phyloP scores from a whole-genome alignment of 2,113 vertebrate genomes.

The Tetrao urogallus region DNA sequence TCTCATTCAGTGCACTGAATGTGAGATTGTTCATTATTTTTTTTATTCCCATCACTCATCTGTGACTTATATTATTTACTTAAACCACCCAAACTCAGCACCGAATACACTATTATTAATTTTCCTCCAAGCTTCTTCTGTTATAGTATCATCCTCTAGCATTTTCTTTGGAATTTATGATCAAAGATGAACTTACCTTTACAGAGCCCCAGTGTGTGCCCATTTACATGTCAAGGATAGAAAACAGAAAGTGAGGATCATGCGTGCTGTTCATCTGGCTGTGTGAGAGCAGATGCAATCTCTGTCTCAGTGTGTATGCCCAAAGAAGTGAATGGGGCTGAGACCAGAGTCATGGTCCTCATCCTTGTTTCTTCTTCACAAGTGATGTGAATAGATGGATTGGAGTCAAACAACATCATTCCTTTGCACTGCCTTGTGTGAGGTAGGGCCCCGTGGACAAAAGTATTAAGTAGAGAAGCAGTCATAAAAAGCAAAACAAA shows the following conservation, averaged over 20 bases:
- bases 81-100: background rate
- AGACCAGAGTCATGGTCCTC: background rate
- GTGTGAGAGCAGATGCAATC: background rate
- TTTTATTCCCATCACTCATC: background rate
- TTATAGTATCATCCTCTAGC: background rate
- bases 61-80: background rate
- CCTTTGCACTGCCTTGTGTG: background rate
- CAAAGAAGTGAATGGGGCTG: background rate
- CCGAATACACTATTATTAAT: background rate
- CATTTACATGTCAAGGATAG: background rate
- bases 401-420: background rate
- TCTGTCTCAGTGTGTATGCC: background rate
- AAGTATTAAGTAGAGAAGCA: background rate
- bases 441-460: background rate
- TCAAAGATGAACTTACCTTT: background rate
- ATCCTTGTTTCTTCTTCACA: background rate
- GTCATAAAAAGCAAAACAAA: background rate
- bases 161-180: background rate
- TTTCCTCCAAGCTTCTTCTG: background rate
- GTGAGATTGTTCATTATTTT: background rate
- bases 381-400: background rate
- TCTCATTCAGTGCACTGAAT: background rate
- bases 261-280: fast-evolving
- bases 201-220: background rate
- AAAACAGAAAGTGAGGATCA: background rate